Percentiles rank a stretch among this genome's conserved stretches.
These are phyloP conservation scores for Novumbra hubbsi DNA, from an alignment of 2,797 vertebrate genomes.

Conservation along the genomic window DNA sequence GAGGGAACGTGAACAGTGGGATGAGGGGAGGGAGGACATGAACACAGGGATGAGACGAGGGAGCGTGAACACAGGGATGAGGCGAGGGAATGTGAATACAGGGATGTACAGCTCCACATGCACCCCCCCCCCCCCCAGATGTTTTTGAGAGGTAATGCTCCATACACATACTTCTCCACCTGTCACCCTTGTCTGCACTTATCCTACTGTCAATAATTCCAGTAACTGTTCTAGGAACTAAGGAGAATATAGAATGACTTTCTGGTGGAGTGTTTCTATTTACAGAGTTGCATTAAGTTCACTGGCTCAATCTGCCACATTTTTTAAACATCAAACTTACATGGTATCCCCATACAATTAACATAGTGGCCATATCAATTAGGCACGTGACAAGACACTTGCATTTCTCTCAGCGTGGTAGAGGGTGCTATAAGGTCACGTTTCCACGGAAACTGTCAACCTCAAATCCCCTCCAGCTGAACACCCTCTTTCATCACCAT, in stretches of 20 bases:
- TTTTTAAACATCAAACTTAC: neutral
- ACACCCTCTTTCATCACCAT: slow-evolving; percentile 75
- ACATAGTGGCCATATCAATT: neutral
- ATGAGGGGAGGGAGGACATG: neutral
- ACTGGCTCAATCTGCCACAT: neutral
- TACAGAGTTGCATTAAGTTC: neutral
- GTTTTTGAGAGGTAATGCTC: no score
- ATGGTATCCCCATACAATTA: slow-evolving; percentile 34
- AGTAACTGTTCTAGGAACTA: neutral
- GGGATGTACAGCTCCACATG: neutral
- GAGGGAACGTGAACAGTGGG: neutral
- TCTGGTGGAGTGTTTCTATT: neutral
- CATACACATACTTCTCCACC: no score
- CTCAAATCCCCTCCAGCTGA: slow-evolving; percentile 62
- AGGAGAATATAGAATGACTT: slow-evolving; percentile 4
- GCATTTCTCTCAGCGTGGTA: slow-evolving; percentile 76
- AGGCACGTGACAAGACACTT: slow-evolving; percentile 22
- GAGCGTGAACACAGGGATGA: neutral
- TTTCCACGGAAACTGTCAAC: slow-evolving; percentile 69
- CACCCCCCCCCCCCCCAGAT: neutral
- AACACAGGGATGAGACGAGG: no score
- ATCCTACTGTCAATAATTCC: neutral
- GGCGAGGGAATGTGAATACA: neutral
- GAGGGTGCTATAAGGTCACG: slow-evolving; percentile 72
- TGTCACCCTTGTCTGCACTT: no score